Conservation (phyloP, 2,888 invertebrate genomes). For the Tipula helvola region DNA sequence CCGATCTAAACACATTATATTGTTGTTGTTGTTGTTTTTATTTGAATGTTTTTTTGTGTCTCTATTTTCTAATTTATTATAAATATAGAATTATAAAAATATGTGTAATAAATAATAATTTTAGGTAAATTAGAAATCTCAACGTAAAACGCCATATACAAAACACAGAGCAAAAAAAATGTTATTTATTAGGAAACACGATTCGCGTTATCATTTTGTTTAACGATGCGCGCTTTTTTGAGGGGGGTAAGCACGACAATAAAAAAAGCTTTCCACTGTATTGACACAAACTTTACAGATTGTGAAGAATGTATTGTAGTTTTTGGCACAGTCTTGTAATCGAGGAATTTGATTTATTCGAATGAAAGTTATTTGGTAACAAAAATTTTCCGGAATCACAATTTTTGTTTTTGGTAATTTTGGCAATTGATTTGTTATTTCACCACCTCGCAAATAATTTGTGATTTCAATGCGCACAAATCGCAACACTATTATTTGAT, state of each 20-base stretch:
- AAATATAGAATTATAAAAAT: neutral
- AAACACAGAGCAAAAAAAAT: neutral
- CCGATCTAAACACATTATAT: neutral
- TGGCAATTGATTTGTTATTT: neutral
- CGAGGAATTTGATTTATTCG: too few relatives aligned
- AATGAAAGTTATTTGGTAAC: too few relatives aligned
- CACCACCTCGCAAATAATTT: neutral
- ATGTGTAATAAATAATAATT: neutral
- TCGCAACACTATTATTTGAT: neutral
- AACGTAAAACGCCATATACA: neutral
- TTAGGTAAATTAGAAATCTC: neutral
- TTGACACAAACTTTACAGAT: too few relatives aligned
- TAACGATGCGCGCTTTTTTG: too few relatives aligned
- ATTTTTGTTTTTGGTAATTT: too few relatives aligned
- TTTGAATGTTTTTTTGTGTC: neutral
- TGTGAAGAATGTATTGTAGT: too few relatives aligned
- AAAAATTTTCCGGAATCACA: too few relatives aligned
- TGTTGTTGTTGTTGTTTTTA: neutral
- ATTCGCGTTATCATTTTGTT: neutral
- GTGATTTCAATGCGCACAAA: neutral
- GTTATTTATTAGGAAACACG: neutral
- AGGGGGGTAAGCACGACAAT: too few relatives aligned
- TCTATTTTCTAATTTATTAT: neutral
- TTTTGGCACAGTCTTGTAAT: too few relatives aligned
- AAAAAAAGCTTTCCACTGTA: too few relatives aligned